These are phyloP conservation scores for Dendrocopos noguchii DNA, from an alignment of 2,113 vertebrate genomes.

Conservation along the genomic window DNA sequence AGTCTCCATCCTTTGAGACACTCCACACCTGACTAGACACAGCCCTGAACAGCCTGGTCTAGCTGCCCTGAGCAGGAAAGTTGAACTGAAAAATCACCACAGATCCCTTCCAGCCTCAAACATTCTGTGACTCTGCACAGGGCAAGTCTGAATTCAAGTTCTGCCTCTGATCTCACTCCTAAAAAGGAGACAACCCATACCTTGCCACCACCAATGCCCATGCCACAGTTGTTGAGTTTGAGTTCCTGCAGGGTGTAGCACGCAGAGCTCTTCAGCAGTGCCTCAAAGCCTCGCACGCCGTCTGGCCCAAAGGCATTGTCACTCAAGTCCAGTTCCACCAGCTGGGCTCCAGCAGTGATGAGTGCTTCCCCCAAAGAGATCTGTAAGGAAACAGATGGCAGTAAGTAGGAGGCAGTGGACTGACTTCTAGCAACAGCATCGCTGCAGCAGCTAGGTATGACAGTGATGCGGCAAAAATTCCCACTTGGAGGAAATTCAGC, in stretches of 20 bases:
- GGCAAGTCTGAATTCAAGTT: not conserved
- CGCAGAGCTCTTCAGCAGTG: slow-evolving; percentile 86
- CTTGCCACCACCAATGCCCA: slow-evolving; percentile 97
- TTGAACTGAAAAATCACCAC: not conserved
- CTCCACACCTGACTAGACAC: not conserved
- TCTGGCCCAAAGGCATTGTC: slow-evolving; percentile 99
- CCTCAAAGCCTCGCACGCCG: slow-evolving; percentile 92
- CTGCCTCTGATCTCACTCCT: not conserved
- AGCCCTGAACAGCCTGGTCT: not conserved
- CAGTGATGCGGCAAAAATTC: not conserved
- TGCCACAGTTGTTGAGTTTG: slow-evolving; percentile 96
- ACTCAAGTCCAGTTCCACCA: slow-evolving; percentile 93
- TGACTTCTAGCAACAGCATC: slow-evolving; percentile 10
- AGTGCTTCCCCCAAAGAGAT: slow-evolving; percentile 91
- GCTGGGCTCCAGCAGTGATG: slow-evolving; percentile 86
- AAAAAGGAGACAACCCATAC: slow-evolving; percentile 60
- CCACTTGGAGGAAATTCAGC: not conserved
- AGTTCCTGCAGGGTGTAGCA: slow-evolving; percentile 91
- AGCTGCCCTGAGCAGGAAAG: not conserved
- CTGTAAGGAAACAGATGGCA: slow-evolving; percentile 72
- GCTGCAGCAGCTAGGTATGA: not conserved
- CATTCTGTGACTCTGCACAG: not conserved
- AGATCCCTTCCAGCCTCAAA: not conserved
- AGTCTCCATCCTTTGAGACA: not conserved
- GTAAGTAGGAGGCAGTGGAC: not conserved